Evolutionary conservation across 35 echinoderm and acorn worm genomes (phyloP).

Genomic region (Antedon bifida): DNA sequence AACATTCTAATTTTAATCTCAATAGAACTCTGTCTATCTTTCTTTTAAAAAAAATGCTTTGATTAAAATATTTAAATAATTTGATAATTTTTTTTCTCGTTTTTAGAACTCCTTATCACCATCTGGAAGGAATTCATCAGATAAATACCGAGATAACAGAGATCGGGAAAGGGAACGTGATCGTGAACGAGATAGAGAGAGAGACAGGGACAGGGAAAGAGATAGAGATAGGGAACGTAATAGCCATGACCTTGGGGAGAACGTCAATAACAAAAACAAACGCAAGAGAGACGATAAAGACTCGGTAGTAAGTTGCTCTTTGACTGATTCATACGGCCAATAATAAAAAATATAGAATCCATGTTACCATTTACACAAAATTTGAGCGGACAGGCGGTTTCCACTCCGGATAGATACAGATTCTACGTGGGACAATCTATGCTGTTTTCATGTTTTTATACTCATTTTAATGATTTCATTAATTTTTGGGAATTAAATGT

Average conservation of each 20-base stretch:
- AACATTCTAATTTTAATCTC: too few relatives aligned
- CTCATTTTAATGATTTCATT: background rate
- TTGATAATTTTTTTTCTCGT: background rate
- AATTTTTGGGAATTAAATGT: too few relatives aligned
- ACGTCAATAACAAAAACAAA: constrained; percentile 52
- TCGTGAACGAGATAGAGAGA: background rate
- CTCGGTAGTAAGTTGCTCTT: constrained; percentile 50
- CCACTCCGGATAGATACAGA: too few relatives aligned
- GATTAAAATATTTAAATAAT: too few relatives aligned
- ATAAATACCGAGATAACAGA: constrained; percentile 46
- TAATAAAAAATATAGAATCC: too few relatives aligned
- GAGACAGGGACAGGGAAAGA: background rate
- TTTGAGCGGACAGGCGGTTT: too few relatives aligned
- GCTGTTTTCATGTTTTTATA: background rate
- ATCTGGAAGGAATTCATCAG: constrained; percentile 49
- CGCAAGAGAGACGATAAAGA: constrained; percentile 82
- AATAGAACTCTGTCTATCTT: too few relatives aligned
- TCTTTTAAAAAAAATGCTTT: too few relatives aligned
- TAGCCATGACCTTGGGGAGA: background rate
- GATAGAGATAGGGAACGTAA: background rate
- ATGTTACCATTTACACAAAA: too few relatives aligned
- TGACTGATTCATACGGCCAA: background rate
- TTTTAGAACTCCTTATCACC: constrained; percentile 76
- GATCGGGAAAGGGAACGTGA: constrained; percentile 7
- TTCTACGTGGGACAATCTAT: too few relatives aligned